Percentiles rank a stretch among this genome's conserved stretches.
Conservation (phyloP, 2,113 vertebrate genomes). For the Chlorodrepanis virens region DNA sequence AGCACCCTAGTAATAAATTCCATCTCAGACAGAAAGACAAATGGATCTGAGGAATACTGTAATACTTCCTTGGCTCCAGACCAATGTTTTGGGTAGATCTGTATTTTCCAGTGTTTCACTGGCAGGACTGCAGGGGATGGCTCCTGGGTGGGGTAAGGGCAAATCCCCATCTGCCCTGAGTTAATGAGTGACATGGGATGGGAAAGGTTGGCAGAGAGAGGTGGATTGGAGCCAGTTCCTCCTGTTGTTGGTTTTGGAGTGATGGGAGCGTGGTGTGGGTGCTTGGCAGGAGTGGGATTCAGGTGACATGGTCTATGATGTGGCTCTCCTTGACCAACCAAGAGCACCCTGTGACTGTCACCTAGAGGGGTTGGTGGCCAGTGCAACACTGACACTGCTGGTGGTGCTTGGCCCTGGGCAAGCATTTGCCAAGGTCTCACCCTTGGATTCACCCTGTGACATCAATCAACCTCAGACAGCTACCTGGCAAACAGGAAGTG, state of each 20-base stretch:
- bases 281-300: background rate
- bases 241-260: background rate
- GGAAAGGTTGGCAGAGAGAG: background rate
- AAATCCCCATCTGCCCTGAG: background rate
- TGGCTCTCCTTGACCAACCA: background rate
- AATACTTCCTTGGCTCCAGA: background rate
- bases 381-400: background rate
- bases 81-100: background rate
- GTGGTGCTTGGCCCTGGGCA: background rate
- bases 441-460: background rate
- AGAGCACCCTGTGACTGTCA: background rate
- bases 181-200: background rate
- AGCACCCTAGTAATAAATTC: background rate
- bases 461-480: background rate
- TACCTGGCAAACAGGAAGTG: background rate
- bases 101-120: background rate
- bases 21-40: background rate
- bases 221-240: background rate
- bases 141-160: background rate
- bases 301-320: background rate
- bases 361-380: background rate
- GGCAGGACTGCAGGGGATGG: background rate
- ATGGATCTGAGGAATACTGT: background rate
- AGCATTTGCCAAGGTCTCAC: background rate
- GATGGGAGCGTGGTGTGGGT: background rate